These are phyloP conservation scores for Diploptera punctata DNA, from an alignment of 2,888 invertebrate genomes.

Conservation along the genomic window DNA sequence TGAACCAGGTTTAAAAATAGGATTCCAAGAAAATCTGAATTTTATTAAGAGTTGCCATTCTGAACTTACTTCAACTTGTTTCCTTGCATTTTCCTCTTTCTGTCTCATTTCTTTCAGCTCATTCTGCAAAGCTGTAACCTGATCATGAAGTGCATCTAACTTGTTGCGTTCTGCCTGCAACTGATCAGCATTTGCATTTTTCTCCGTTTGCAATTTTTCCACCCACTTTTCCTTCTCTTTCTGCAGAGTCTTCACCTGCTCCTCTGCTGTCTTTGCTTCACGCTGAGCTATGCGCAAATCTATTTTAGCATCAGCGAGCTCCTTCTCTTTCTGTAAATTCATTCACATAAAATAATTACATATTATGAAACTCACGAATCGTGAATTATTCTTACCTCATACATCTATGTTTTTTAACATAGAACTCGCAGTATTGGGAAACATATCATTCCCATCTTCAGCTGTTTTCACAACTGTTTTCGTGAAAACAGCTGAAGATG, in stretches of 20 bases:
- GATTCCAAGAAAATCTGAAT: too few species aligned
- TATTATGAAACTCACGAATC: too few species aligned
- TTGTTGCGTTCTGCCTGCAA: conserved; percentile 46
- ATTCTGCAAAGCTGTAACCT: background rate
- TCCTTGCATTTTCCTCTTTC: conserved; percentile 6
- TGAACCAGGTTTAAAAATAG: too few species aligned
- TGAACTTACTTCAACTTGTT: conserved; percentile 14
- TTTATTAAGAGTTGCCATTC: too few species aligned
- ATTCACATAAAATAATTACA: background rate
- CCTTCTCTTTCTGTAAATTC: conserved; percentile 59
- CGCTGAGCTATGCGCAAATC: conserved; percentile 68
- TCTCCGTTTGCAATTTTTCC: conserved; percentile 50
- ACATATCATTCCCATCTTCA: too few species aligned
- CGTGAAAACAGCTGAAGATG: too few species aligned
- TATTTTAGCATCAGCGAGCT: conserved; percentile 65
- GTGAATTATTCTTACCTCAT: too few species aligned
- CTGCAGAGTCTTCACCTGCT: conserved; percentile 60
- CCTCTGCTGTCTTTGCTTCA: conserved; percentile 66
- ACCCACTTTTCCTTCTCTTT: conserved; percentile 61
- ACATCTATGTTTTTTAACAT: too few species aligned
- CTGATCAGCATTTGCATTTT: conserved; percentile 55
- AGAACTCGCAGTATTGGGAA: too few species aligned
- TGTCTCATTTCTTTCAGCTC: conserved; percentile 2
- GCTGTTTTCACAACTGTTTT: too few species aligned
- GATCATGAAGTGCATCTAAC: background rate